Base-by-base conservation (phyloP, 2,113 vertebrate genomes). In the Hydrochoerus hydrochaeris region DNA sequence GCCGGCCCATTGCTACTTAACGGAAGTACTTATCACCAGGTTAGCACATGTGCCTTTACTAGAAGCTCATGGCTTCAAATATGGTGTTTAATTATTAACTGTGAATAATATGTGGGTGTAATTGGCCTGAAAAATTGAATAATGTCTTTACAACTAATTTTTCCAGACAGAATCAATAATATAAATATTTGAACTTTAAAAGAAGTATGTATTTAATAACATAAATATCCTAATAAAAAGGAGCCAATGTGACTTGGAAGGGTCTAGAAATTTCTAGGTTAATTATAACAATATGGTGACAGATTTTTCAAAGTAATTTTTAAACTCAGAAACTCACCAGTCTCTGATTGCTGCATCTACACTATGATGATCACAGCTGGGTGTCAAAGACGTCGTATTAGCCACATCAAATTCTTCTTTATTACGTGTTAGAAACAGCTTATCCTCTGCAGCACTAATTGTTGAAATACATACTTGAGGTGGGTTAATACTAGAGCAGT, bases 401-500 rank as follows among this genome's bases (percentile, higher is more conserved):
- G 99, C 99, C 83, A 99, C 99, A 1, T 99, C 99, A 82, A 99
- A 99, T 94, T 99, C 99, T 95, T 98, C 99, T 96, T 99, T 99
- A 9, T 99, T 99, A 80, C 99, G 99, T 92, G 99, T 99, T 73
- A 99, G 99, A 95, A 99, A 97, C 30, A 99, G 98, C 58, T 98
- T 99, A 91, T 99, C 99, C 97, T 99, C 99, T 6, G 99, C 99
- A 90, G 99, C 99, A 46, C 99, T 99, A 57, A 99, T 98, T 52
- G 99, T 99, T 75, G 99, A 99, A 98, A 99, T 99, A 95, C 99
- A 99, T 75, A 99, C 98, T 98, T 99, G 99, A 94, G 99, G 99
- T 75, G 99, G 99, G 97, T 99, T 99, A 98, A 99, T 99, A 73
- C 99, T 99, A 7, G 99, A 99, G 98, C 99, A 99, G 97, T 99